phyloP scores from a whole-genome alignment of 2,797 vertebrate species.

The Syndactyla subalaris region DNA sequence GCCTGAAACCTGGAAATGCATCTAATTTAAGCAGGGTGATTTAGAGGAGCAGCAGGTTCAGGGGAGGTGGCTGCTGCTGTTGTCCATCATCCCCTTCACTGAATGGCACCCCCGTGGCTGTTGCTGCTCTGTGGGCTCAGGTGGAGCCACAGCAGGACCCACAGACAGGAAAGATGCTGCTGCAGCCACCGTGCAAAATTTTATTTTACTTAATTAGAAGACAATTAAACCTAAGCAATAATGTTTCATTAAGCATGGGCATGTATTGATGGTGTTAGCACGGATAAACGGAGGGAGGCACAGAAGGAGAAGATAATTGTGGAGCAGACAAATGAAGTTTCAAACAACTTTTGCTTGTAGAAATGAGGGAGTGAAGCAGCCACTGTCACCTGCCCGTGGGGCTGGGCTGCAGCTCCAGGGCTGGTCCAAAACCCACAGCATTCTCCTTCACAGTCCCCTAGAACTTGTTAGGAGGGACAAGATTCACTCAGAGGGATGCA shows the following conservation, averaged over 20 bases:
- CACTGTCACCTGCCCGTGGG: not conserved
- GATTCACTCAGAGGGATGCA: not conserved
- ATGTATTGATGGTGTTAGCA: not conserved
- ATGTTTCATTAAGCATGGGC: slow-evolving; percentile 22
- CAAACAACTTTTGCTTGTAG: not conserved
- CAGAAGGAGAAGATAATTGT: not conserved
- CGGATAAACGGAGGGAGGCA: not conserved
- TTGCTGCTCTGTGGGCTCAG: not conserved
- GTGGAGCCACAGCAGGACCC: not conserved
- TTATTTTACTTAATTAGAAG: slow-evolving; percentile 27
- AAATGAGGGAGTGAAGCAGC: rapidly evolving
- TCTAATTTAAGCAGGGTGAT: not conserved
- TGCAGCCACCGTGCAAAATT: not conserved
- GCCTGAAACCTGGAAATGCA: not conserved
- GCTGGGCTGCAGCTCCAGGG: not conserved
- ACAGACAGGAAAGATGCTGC: not conserved
- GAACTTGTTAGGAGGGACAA: not conserved
- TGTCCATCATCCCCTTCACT: not conserved
- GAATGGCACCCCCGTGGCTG: not conserved
- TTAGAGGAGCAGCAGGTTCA: not conserved
- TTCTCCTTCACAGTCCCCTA: not conserved
- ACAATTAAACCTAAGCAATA: slow-evolving; percentile 29
- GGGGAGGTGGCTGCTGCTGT: not conserved
- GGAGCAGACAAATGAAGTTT: not conserved
- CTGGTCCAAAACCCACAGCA: rapidly evolving